Percentiles rank a stretch among this genome's conserved stretches.
phyloP scores from a whole-genome alignment of 2,797 vertebrate genomes.

The Pitangus sulphuratus region DNA sequence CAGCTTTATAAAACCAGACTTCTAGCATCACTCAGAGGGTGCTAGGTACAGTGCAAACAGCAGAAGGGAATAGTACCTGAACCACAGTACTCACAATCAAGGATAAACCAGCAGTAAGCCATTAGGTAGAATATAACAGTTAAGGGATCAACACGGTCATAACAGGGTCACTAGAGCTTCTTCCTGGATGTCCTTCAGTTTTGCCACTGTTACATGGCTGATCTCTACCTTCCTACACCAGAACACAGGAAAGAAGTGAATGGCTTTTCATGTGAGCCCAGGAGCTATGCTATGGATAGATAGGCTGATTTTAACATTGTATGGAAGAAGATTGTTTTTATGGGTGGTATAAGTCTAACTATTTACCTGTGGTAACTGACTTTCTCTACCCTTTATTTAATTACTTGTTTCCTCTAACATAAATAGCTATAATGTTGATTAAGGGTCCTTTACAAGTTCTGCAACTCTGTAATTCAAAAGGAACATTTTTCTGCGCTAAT shows the following conservation, averaged over 20 bases:
- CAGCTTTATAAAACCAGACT: neutral
- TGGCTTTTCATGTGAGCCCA: neutral
- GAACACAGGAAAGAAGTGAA: neutral
- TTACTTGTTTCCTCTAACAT: neutral
- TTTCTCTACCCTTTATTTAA: neutral
- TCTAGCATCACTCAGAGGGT: neutral
- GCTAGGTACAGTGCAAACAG: neutral
- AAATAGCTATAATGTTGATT: neutral
- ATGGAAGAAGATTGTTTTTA: neutral
- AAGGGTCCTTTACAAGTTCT: neutral
- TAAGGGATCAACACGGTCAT: rapidly evolving
- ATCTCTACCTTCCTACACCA: neutral
- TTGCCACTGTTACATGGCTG: neutral
- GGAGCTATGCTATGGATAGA: neutral
- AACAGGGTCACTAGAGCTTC: neutral
- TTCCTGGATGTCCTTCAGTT: neutral
- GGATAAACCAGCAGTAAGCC: neutral
- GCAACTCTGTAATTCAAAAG: neutral
- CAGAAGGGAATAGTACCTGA: neutral
- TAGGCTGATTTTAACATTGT: neutral
- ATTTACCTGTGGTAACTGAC: neutral
- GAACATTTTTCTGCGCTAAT: neutral
- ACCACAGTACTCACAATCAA: neutral
- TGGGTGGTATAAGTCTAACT: neutral
- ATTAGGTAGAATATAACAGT: neutral